Evolutionary conservation across 2,113 vertebrate genomes (phyloP).

Genomic region (Pachypanchax playfairii): DNA sequence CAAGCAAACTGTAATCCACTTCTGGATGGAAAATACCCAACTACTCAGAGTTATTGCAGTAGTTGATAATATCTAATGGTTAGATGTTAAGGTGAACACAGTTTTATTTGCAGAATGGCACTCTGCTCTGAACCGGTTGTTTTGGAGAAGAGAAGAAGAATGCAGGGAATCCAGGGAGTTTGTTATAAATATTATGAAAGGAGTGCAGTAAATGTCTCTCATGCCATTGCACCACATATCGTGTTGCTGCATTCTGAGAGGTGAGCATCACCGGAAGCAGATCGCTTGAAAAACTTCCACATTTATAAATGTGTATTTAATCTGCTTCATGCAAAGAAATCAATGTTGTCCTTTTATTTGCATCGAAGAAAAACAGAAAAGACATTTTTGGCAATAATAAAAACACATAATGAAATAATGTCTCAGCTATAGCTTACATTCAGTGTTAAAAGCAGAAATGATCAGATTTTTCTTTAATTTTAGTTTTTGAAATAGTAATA

Average conservation of each 20-base stretch:
- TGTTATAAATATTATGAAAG: conserved; percentile 56
- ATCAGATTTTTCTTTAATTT: neutral
- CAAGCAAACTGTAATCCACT: conserved; percentile 21
- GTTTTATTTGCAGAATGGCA: conserved; percentile 36
- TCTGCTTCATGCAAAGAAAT: neutral
- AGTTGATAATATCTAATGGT: conserved; percentile 19
- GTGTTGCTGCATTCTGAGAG: conserved; percentile 9
- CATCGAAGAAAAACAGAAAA: neutral
- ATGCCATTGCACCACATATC: conserved; percentile 11
- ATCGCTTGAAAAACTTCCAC: neutral
- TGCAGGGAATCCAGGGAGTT: conserved; percentile 58
- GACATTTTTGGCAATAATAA: neutral
- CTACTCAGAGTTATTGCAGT: conserved; percentile 2
- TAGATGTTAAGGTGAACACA: conserved; percentile 31
- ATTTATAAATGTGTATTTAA: too few species aligned
- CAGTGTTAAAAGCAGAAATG: neutral
- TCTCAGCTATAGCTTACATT: neutral
- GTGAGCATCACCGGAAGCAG: neutral
- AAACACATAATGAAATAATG: neutral
- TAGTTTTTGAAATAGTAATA: neutral
- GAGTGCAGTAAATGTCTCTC: conserved; percentile 30
- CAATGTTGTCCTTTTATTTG: neutral
- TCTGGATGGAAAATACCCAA: conserved; percentile 9
- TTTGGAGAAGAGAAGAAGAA: conserved; percentile 61
- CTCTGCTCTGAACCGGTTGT: conserved; percentile 50